Base-by-base conservation (phyloP, 2,113 vertebrate species). In the Bagarius yarrelli region DNA sequence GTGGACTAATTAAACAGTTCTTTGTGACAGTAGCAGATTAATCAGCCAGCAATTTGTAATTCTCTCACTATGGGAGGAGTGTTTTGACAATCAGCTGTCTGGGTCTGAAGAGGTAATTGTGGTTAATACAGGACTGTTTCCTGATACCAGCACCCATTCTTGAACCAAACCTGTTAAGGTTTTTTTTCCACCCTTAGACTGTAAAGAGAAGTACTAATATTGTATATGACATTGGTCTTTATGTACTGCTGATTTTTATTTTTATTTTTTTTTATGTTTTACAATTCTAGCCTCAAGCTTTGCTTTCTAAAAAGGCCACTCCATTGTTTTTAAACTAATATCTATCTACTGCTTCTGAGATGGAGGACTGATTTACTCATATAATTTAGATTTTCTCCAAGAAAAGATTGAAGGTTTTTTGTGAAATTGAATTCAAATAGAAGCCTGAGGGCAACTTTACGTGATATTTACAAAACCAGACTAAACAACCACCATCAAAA, bases 121-220 rank as follows among this genome's bases (percentile, higher is more conserved):
- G 73, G 32, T 30, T 77, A 30, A 67, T 75, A 59, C 79, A 90
- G 91, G 90, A 90, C 90, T 86, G 90, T 91, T 67, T 91, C 91
- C 90, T 89, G 82, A 75, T 57, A 83, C 82, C 80, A 78, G 85
- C 72, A 86, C 79, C 80, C 82, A 86, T 86, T 67, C 34, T 89
- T 90, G 87, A 90, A 90, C 87, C 88, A 66, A 85, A 88, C 86
- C 87, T 78, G 56, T 84, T 36, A 25, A 32, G 32, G 57, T 78
- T 19, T 55, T 52, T 27, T 72, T 71, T 50, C 27, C 47, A 34
- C 5, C 23, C 12, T 23, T 78, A 52, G 61, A 79, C 63, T 56
- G 13, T 75, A 56, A 56, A 40, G 44, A 55, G 40, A 71, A 80
- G 52, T 83, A 78, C 67, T 69, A 81, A 61, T 76, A 63, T 56